Conservation (phyloP, 1,140 invertebrate genomes). For the Choristoneura fumiferana region DNA sequence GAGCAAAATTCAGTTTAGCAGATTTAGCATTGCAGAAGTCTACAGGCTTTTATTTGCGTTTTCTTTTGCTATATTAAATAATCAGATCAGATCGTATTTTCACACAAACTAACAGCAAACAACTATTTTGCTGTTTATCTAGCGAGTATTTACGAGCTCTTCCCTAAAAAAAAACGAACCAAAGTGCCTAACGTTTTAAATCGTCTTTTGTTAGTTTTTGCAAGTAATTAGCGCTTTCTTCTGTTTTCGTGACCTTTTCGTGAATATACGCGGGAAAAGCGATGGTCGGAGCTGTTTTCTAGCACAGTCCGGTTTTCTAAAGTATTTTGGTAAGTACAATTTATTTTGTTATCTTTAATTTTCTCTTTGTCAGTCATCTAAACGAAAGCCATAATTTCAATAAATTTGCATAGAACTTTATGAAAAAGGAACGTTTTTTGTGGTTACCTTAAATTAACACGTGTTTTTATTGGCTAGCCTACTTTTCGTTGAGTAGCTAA, state of each 20-base stretch:
- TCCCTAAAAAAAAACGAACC: constrained; percentile 47
- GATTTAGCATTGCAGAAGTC: constrained; percentile 2
- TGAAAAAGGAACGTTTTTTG: too few species aligned
- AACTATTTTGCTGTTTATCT: not conserved
- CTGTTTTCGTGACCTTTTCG: constrained; percentile 53
- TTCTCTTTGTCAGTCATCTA: not conserved
- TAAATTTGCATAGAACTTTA: not conserved
- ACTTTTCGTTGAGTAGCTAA: too few species aligned
- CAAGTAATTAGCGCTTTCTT: constrained; percentile 38
- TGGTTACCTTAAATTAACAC: too few species aligned
- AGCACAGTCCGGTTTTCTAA: constrained; percentile 62
- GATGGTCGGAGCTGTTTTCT: constrained; percentile 75
- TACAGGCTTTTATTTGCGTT: constrained; percentile 15
- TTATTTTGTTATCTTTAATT: not conserved
- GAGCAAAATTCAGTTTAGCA: not conserved
- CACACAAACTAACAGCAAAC: not conserved
- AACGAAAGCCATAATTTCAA: constrained; percentile 13
- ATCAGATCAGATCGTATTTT: not conserved
- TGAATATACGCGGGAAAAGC: constrained; percentile 56
- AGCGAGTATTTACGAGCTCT: constrained; percentile 9
- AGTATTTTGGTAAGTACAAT: constrained; percentile 66
- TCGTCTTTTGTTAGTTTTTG: constrained; percentile 52
- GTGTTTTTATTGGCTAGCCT: too few species aligned
- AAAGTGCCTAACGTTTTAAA: constrained; percentile 63
- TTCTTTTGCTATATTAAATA: not conserved